These are phyloP conservation scores for Miniopterus natalensis DNA, from an alignment of 2,113 vertebrate genomes.

Conservation along the genomic window DNA sequence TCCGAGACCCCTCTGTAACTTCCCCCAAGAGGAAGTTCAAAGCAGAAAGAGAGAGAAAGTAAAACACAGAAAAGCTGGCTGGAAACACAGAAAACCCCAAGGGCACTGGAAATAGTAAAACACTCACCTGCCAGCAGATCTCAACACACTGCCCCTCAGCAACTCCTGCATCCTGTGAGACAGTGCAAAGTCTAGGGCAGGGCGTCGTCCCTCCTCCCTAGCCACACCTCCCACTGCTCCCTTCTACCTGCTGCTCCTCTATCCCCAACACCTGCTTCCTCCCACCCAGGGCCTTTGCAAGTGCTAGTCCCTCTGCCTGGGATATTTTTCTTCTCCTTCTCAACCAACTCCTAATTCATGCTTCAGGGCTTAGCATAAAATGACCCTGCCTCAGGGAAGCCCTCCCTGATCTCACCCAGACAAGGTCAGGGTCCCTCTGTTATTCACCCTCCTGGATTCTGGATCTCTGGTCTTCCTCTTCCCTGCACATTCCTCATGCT, in stretches of 20 bases:
- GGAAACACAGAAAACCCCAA: slow-evolving; percentile 6
- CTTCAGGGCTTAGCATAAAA: not conserved
- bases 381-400: not conserved
- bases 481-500: not conserved
- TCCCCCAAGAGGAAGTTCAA: slow-evolving; percentile 35
- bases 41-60: not conserved
- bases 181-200: accelerated
- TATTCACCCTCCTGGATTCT: too few species aligned
- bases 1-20: not conserved
- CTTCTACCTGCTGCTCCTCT: not conserved
- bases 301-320: not conserved
- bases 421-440: not conserved
- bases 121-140: accelerated
- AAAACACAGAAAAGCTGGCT: not conserved
- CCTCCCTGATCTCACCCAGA: not conserved
- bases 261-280: not conserved
- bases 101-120: not conserved
- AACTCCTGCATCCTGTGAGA: accelerated
- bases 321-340: not conserved
- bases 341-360: not conserved
- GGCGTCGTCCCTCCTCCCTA: accelerated
- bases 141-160: accelerated
- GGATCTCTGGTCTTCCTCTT: not conserved
- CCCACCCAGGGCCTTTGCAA: not conserved
- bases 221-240: accelerated